Base-by-base conservation (phyloP, 2,797 vertebrate genomes). In the Arrhamphus sclerolepis region DNA sequence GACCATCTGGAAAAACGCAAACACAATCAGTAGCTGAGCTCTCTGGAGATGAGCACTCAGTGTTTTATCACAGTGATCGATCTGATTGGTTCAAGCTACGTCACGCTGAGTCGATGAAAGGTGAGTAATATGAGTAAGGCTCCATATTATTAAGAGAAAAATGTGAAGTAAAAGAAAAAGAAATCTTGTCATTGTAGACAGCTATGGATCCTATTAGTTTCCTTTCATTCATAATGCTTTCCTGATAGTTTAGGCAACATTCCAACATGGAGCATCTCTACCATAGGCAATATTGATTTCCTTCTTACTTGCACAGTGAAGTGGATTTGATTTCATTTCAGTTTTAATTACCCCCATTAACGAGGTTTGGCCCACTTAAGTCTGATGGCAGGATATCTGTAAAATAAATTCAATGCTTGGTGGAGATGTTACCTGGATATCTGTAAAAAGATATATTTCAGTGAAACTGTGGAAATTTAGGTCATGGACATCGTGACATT, bases 1-100 rank as follows among this genome's bases (percentile, higher is more conserved):
- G 93, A 94, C 95, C 95, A 96, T 89, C 95, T 96, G 92, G 66
- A 91, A 89, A 93, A 91, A 93, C 60, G 86, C 92, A 94, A 93
- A 93, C 91, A 93, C 91, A 93, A 92, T 93, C 92, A 93, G 89
- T 66, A 54, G 77, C 75, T 72, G 64, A 51, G 80, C 56, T 85
- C 80, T 53, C 49, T 42, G 72, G 89, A 87, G 88, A 91, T 47
- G 51, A 69, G 24, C 57, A 20, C 83, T 78, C 75, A 82, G 82
- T 84, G 83, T 91, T 90, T 85, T 43, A 86, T 89, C 87, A 83
- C 80, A 73, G 52, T 52, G 72, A 93, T 92, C 81, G 79, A 90
- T 92, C 63, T 66, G 73, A 85, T 86, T 61, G 52, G 78, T 64
- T 75, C 47, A 9, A 14, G 74, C 76, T 75, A 67, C 80, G 76